phyloP scores from a whole-genome alignment of 64 coral and sea anemone species.

The Orbicella faveolata region DNA sequence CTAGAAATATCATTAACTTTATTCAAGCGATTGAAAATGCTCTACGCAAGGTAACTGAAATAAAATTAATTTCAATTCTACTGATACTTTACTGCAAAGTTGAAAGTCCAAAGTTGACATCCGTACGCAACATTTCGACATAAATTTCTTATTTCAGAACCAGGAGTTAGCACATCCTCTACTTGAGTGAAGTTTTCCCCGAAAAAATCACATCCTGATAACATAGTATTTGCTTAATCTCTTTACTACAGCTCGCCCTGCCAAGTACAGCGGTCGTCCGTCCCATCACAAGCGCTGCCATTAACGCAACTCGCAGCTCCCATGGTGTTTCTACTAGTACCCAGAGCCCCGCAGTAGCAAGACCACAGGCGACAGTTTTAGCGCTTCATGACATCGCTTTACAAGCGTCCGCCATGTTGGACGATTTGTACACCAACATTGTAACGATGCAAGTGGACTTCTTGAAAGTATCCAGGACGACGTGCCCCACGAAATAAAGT shows the following conservation, averaged over 20 bases:
- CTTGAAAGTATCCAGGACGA: not conserved
- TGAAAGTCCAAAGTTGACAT: no score
- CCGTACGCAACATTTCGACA: no score
- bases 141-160: no score
- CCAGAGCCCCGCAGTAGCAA: not conserved
- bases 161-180: no score
- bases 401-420: not conserved
- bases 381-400: not conserved
- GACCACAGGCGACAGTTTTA: not conserved
- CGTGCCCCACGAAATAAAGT: not conserved
- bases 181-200: no score
- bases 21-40: not conserved
- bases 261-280: not conserved
- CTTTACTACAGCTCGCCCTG: not conserved
- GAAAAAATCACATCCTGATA: no score
- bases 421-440: slow-evolving; percentile 2
- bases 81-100: no score
- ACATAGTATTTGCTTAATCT: not conserved
- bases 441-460: not conserved
- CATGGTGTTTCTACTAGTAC: not conserved
- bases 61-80: no score
- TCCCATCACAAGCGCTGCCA: not conserved
- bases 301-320: not conserved
- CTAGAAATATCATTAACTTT: not conserved
- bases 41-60: not conserved